phyloP scores from a whole-genome alignment of 2,797 vertebrate genomes.

The Steatocranus sp. region DNA sequence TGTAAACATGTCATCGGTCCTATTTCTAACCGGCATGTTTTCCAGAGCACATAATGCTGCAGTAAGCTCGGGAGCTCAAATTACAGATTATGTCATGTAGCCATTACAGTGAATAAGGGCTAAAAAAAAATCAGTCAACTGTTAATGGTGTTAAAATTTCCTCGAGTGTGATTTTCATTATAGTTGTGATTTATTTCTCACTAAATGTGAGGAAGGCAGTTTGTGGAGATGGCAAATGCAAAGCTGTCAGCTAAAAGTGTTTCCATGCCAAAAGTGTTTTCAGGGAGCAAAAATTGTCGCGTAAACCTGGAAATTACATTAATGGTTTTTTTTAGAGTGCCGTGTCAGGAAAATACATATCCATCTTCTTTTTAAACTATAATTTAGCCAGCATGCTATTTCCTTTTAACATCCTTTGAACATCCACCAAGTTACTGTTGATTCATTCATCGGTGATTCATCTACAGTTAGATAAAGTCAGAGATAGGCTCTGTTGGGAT shows the following conservation, averaged over 20 bases:
- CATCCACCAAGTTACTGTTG: background rate
- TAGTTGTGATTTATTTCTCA: constrained; percentile 9
- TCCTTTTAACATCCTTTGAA: background rate
- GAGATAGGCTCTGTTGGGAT: background rate
- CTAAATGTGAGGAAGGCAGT: background rate
- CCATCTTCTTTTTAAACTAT: background rate
- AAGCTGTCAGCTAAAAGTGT: background rate
- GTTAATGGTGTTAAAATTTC: background rate
- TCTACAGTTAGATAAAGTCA: background rate
- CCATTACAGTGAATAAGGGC: background rate
- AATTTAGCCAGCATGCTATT: background rate
- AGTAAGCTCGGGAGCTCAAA: background rate
- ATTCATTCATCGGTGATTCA: background rate
- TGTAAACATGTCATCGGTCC: background rate
- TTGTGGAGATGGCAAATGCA: background rate
- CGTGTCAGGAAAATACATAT: background rate
- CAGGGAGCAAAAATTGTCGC: background rate
- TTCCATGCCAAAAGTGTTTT: background rate
- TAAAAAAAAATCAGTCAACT: background rate
- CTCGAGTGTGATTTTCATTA: background rate
- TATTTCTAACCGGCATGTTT: background rate
- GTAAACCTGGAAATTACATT: constrained; percentile 26
- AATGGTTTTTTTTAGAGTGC: background rate
- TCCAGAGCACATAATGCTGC: background rate
- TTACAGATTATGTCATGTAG: background rate